Evolutionary conservation across 2,113 vertebrate species (phyloP).

Genomic region (Saccopteryx leptura): DNA sequence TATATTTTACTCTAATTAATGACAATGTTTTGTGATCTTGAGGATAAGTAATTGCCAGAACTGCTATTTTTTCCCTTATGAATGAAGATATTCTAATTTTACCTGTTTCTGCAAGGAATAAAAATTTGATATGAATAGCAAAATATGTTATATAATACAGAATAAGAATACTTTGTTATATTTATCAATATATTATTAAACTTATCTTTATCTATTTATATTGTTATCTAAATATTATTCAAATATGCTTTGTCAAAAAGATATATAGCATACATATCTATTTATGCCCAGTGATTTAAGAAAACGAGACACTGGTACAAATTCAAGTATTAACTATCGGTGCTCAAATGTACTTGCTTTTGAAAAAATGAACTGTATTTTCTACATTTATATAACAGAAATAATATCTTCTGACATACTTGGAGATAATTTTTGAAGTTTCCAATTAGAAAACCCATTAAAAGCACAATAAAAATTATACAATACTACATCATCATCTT

Average conservation of each 20-base stretch:
- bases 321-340: neutral
- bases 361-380: neutral
- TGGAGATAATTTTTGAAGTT: neutral
- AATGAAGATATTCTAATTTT: neutral
- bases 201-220: neutral
- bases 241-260: neutral
- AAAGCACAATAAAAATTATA: neutral
- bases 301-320: neutral
- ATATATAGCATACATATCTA: neutral
- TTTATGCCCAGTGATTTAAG: neutral
- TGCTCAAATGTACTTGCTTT: neutral
- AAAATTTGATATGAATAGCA: neutral
- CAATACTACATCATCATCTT: neutral
- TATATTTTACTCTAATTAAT: neutral
- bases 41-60: neutral
- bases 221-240: neutral
- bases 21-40: neutral
- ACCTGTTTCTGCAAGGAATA: neutral
- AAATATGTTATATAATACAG: neutral
- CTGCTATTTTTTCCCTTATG: neutral
- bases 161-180: neutral
- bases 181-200: neutral
- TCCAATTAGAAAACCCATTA: neutral
- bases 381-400: neutral
- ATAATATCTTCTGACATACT: neutral